Evolutionary conservation across 2,797 vertebrate genomes (phyloP), one percentile per base, ranked within the genome.

Genomic region (Yasuhikotakia modesta): DNA sequence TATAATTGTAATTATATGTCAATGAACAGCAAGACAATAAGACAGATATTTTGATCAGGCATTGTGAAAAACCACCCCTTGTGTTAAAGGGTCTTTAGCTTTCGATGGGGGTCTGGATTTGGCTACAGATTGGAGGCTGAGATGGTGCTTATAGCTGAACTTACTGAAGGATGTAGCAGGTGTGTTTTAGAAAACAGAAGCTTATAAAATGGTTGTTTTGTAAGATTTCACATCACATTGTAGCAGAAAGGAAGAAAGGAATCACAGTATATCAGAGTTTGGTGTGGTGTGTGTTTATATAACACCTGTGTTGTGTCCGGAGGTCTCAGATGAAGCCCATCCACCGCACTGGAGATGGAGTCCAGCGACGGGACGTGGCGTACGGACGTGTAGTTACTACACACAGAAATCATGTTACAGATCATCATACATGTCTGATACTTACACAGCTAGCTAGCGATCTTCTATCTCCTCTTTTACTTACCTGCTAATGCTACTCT

Each of bases 401-500:
- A 79, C 17, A 57, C 27, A 73, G 13, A 78, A 39, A 30, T 30
- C 5, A 60, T 8, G 14, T 24, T 4, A 1, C 11, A 43, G 39
- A 43, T 10, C 4, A 24, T 57, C 14, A 48, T 16, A 48, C 2
- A 21, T 17, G 1, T 19, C 6, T 21, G 11, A 27, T 55, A 22
- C 5, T 22, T 48, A 17, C 46, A 22, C 24, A 13, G 55, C 4
- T 57, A 24, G 52, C 50, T 55, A 16, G 13, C 24, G 1, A 14
- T 27, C 13, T 16, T 50, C 17, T 50, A n/a, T 17, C 5, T 50
- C 14, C 16, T 61, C 16, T 63, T 27, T 19, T 5, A 19, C 21
- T 63, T 81, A 95, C 94, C 94, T 95, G 92, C 92, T 94, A 82
- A 94, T 90, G 88, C 94, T 95, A 89, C 93, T 91, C 88, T 94